phyloP scores from a whole-genome alignment of 2,888 invertebrate species.

The Ametastegia equiseti region DNA sequence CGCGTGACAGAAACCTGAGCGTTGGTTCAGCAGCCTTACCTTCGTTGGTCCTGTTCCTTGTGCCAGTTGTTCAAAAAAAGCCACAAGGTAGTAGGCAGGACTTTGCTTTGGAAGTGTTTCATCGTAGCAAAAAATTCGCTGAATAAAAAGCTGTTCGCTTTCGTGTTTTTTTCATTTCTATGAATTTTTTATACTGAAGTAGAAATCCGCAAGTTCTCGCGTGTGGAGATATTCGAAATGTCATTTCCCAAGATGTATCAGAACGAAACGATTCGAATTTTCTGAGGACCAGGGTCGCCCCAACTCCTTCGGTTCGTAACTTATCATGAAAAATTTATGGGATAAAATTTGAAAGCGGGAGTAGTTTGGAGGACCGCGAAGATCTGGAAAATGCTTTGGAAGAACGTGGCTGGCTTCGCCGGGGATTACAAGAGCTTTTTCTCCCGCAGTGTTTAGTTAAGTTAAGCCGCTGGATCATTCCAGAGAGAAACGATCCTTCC shows the following conservation, averaged over 20 bases:
- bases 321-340: slow-evolving; percentile 6
- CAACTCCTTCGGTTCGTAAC: no score
- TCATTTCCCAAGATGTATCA: neutral
- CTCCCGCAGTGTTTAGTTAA: slow-evolving; percentile 21
- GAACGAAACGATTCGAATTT: neutral
- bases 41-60: neutral
- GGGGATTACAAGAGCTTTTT: slow-evolving; percentile 38
- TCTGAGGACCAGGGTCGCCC: neutral
- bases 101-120: neutral
- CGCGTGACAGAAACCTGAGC: slow-evolving; percentile 63
- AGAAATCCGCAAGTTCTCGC: neutral
- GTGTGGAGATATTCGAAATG: neutral
- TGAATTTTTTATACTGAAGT: neutral
- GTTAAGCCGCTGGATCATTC: slow-evolving; percentile 26
- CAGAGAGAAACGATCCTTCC: slow-evolving; percentile 13
- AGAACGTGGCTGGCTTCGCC: slow-evolving; percentile 10
- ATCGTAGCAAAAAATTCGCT: neutral
- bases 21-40: neutral
- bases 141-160: neutral
- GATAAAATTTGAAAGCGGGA: slow-evolving; percentile 15
- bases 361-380: neutral
- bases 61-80: neutral
- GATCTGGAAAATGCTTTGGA: slow-evolving; percentile 7
- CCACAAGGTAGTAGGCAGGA: neutral
- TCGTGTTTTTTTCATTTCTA: neutral